Percentiles rank a stretch among this genome's conserved stretches.
phyloP scores from a whole-genome alignment of 2,113 vertebrate species.

The Isichthys henryi region DNA sequence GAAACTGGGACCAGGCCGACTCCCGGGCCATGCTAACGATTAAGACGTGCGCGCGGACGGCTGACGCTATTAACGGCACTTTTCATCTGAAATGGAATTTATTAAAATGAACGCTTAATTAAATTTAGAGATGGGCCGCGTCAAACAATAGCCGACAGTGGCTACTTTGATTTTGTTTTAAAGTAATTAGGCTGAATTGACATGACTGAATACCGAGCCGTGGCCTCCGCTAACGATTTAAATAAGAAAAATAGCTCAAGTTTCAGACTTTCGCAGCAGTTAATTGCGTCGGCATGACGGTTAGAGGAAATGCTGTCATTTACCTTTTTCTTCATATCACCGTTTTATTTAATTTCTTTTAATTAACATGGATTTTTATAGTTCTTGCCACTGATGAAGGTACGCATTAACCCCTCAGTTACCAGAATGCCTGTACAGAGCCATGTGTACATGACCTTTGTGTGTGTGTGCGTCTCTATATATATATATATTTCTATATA shows the following conservation, averaged over 20 bases:
- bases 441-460: neutral
- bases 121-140: slow-evolving; percentile 64
- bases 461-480: neutral
- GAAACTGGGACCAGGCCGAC: slow-evolving; percentile 40
- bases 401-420: slow-evolving; percentile 17
- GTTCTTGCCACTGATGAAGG: slow-evolving; percentile 22
- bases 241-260: slow-evolving; percentile 70
- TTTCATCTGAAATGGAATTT: slow-evolving; percentile 68
- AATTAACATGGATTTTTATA: slow-evolving; percentile 38
- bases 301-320: slow-evolving; percentile 58
- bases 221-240: slow-evolving; percentile 68
- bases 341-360: slow-evolving; percentile 33
- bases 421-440: neutral
- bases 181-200: slow-evolving; percentile 69
- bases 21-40: slow-evolving; percentile 42
- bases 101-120: slow-evolving; percentile 70
- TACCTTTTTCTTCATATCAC: slow-evolving; percentile 44
- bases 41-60: slow-evolving; percentile 46
- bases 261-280: slow-evolving; percentile 61
- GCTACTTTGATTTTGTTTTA: slow-evolving; percentile 69
- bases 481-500: neutral
- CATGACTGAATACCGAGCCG: slow-evolving; percentile 65
- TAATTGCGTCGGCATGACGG: slow-evolving; percentile 63
- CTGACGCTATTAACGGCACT: slow-evolving; percentile 49
- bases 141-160: slow-evolving; percentile 60